These are phyloP conservation scores for Leucophenga varia DNA, from an alignment of 1,140 invertebrate species.

Conservation along the genomic window DNA sequence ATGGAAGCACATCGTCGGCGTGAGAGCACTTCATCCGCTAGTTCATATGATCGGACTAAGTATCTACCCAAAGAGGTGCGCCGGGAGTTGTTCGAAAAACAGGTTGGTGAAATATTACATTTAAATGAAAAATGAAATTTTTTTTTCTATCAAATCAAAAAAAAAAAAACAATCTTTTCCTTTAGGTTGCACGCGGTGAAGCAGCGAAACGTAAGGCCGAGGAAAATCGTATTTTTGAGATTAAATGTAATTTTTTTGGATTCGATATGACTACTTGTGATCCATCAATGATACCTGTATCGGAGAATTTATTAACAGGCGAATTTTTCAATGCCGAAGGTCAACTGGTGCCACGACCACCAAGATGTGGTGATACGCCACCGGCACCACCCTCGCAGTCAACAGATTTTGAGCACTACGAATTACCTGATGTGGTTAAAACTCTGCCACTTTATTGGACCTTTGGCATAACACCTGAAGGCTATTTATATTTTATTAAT, in stretches of 20 bases:
- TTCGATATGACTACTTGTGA: conserved; percentile 62
- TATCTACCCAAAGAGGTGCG: conserved; percentile 51
- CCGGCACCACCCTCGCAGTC: conserved; percentile 45
- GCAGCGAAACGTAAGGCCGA: conserved; percentile 65
- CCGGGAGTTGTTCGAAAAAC: conserved; percentile 74
- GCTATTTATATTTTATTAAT: conserved; percentile 90
- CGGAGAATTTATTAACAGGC: conserved; percentile 64
- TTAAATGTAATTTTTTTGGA: conserved; percentile 63
- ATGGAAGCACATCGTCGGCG: conserved; percentile 1
- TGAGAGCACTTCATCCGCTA: conserved; percentile 1
- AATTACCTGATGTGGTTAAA: conserved; percentile 60
- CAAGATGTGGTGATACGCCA: conserved; percentile 37
- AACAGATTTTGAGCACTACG: conserved; percentile 32
- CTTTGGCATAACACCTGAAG: conserved; percentile 74
- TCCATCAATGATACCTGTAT: conserved; percentile 61
- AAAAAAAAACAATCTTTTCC: no score
- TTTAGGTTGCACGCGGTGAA: conserved; percentile 69
- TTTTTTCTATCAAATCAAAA: not conserved
- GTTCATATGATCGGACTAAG: conserved; percentile 6
- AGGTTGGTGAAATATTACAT: conserved; percentile 25
- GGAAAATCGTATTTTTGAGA: conserved; percentile 65
- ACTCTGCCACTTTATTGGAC: conserved; percentile 83
- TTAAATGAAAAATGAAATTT: not conserved
- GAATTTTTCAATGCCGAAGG: conserved; percentile 61
- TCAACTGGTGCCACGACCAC: conserved; percentile 52